phyloP scores from a whole-genome alignment of 1,140 invertebrate genomes.

The Cotesia vestalis region DNA sequence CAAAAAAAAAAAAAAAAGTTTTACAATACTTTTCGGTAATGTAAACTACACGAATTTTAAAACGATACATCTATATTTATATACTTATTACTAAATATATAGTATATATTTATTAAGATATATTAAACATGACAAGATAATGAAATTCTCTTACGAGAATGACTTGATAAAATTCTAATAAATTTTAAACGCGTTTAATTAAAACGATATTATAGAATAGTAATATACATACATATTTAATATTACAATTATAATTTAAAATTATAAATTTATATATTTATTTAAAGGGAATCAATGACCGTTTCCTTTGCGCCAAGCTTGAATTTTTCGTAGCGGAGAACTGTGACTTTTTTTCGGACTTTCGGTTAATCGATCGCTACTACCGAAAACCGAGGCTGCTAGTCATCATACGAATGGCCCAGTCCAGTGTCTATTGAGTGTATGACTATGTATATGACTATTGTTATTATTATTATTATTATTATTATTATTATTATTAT shows the following conservation, averaged over 20 bases:
- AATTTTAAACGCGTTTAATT: background rate
- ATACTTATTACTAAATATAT: no score
- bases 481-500: no score
- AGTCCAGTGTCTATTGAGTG: conserved; percentile 63
- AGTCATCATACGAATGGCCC: conserved; percentile 66
- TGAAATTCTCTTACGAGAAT: background rate
- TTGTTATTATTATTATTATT: no score
- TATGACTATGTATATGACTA: conserved; percentile 35
- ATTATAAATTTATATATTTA: background rate
- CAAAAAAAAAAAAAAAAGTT: background rate
- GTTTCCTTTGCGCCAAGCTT: conserved; percentile 21
- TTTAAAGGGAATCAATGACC: conserved; percentile 20
- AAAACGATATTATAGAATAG: background rate
- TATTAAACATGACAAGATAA: conserved; percentile 16
- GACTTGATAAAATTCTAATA: conserved; percentile 3
- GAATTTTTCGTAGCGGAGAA: conserved; percentile 11
- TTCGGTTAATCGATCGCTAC: conserved; percentile 24
- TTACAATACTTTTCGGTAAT: conserved; percentile 32
- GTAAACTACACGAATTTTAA: conserved; percentile 7
- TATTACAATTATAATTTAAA: no score
- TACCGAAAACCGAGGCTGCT: conserved; percentile 39
- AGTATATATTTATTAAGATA: no score
- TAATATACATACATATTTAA: no score
- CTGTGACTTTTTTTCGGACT: conserved; percentile 20
- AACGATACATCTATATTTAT: background rate